Evolutionary conservation across 2,888 invertebrate species (phyloP).

Genomic region (Oscheius sp.): DNA sequence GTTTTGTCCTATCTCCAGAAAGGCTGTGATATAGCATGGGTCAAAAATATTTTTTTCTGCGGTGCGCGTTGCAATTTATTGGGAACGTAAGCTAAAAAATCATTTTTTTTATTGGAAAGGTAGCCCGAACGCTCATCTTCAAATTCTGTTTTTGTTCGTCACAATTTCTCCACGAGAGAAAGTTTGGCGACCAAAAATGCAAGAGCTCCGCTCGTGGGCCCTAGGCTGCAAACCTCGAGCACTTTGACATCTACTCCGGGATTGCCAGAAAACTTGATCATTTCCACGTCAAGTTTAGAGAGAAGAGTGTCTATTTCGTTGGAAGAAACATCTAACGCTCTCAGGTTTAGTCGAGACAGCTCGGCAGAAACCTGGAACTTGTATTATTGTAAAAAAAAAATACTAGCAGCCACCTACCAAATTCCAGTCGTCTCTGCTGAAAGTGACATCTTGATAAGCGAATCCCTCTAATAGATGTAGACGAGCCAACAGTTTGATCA

Average conservation of each 20-base stretch:
- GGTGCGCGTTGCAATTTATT: too few species aligned
- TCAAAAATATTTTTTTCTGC: too few species aligned
- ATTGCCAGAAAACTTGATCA: conserved; percentile 44
- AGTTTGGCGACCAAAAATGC: too few species aligned
- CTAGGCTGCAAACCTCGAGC: conserved; percentile 27
- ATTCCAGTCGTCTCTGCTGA: conserved; percentile 37
- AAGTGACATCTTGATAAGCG: conserved; percentile 41
- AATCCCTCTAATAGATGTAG: conserved; percentile 40
- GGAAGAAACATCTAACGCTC: conserved; percentile 45
- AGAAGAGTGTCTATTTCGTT: conserved; percentile 38
- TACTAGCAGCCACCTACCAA: not conserved
- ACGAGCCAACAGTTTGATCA: conserved; percentile 18
- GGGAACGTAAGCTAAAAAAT: not conserved
- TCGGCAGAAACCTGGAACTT: conserved; percentile 6
- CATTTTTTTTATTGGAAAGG: not conserved
- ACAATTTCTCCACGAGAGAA: too few species aligned
- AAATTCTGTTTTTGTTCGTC: too few species aligned
- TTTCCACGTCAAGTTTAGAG: conserved; percentile 39
- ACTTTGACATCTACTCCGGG: conserved; percentile 44
- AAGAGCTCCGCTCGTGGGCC: too few species aligned
- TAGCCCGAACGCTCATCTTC: not conserved
- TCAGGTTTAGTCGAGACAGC: conserved; percentile 39
- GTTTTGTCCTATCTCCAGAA: too few species aligned
- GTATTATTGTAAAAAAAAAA: not conserved
- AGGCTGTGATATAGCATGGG: too few species aligned